phyloP scores from a whole-genome alignment of 2,888 invertebrate genomes.

The Abscondita cerata region DNA sequence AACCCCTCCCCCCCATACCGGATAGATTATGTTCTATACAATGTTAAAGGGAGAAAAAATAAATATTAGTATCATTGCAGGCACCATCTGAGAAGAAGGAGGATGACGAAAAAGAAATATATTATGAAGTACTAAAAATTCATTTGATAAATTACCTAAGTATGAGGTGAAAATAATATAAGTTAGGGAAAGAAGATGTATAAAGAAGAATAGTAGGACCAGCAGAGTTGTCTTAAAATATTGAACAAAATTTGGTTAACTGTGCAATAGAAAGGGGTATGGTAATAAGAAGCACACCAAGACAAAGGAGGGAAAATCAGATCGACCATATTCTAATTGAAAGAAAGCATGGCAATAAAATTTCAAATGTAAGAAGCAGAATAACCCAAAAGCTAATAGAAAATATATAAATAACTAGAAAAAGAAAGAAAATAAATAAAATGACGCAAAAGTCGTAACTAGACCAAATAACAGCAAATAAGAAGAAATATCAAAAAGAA shows the following conservation, averaged over 20 bases:
- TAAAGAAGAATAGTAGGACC: not conserved
- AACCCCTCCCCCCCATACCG: constrained; percentile 5
- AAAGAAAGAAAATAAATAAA: not conserved
- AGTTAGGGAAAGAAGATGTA: not conserved
- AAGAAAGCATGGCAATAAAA: not conserved
- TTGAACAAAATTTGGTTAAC: not conserved
- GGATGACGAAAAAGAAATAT: constrained; percentile 1
- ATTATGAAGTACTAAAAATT: no score
- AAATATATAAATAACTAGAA: not conserved
- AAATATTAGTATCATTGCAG: constrained; percentile 7
- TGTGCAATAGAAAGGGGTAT: constrained; percentile 2
- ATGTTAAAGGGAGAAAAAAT: constrained; percentile 1
- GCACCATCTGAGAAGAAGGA: constrained; percentile 4
- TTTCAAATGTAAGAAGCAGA: not conserved
- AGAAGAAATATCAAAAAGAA: not conserved
- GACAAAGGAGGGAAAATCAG: not conserved
- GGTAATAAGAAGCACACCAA: constrained; percentile 4
- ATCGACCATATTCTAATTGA: not conserved
- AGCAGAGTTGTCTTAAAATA: not conserved
- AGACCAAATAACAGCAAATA: not conserved
- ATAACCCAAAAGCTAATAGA: not conserved
- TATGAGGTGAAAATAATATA: constrained; percentile 7
- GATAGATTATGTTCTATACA: constrained; percentile 7
- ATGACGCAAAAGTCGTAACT: not conserved
- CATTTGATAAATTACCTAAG: constrained; percentile 5